These are phyloP conservation scores for Drosophila triauraria DNA, from an alignment of 1,140 invertebrate genomes.

Conservation along the genomic window DNA sequence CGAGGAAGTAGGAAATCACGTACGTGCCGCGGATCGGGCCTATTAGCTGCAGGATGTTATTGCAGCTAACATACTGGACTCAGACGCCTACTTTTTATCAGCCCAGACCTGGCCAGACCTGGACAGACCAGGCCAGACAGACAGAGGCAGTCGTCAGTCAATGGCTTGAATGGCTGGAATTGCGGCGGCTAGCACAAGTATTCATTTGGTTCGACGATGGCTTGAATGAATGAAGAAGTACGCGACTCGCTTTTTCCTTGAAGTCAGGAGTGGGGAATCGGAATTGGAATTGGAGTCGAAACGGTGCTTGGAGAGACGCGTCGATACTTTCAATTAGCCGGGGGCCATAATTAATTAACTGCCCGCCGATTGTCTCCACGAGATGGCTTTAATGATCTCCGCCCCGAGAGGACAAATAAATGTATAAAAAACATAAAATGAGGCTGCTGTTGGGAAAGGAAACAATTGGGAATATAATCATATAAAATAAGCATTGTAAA, in stretches of 20 bases:
- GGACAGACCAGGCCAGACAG: background rate
- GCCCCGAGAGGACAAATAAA: conserved; percentile 17
- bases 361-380: conserved; percentile 20
- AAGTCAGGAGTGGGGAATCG: conserved; percentile 7
- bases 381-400: conserved; percentile 24
- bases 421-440: conserved; percentile 15
- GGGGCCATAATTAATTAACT: conserved; percentile 42
- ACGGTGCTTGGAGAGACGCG: conserved; percentile 71
- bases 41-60: conserved; percentile 78
- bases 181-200: conserved; percentile 18
- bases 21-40: conserved; percentile 67
- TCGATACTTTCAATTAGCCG: conserved; percentile 75
- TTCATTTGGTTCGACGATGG: conserved; percentile 1
- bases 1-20: conserved; percentile 82
- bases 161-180: conserved; percentile 27
- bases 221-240: conserved; percentile 75
- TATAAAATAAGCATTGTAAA: conserved; percentile 6
- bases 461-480: background rate
- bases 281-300: conserved; percentile 35
- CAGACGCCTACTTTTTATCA: conserved; percentile 74
- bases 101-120: conserved; percentile 58
- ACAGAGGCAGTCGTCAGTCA: conserved; percentile 53
- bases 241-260: conserved; percentile 53
- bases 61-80: conserved; percentile 1
- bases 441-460: background rate